These are phyloP conservation scores for Meiosimyza platycephala DNA, from an alignment of 2,888 invertebrate genomes.

Conservation along the genomic window DNA sequence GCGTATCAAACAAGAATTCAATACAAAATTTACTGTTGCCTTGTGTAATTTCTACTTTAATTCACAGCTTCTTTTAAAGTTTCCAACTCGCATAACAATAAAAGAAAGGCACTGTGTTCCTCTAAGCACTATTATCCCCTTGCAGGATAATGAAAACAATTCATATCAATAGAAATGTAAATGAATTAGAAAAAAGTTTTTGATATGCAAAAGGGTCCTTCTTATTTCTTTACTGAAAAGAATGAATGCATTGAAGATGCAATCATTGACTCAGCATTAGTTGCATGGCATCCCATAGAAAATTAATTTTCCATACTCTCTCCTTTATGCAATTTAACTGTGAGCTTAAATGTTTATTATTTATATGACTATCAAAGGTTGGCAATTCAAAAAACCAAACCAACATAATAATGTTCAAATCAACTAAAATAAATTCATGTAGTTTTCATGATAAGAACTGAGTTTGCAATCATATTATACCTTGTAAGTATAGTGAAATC, in stretches of 20 bases:
- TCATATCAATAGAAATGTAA: constrained; percentile 63
- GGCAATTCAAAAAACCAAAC: not conserved
- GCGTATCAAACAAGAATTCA: too few species aligned
- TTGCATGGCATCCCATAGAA: constrained; percentile 11
- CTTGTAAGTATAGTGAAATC: too few species aligned
- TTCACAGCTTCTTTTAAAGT: not conserved
- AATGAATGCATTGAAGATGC: too few species aligned
- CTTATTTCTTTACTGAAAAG: too few species aligned
- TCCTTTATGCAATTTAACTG: not conserved
- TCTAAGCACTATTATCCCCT: not conserved
- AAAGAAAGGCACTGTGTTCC: too few species aligned
- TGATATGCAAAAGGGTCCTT: too few species aligned
- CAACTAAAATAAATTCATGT: too few species aligned
- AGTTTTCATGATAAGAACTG: too few species aligned
- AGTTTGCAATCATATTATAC: too few species aligned
- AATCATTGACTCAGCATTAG: too few species aligned
- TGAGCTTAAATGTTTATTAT: constrained; percentile 27
- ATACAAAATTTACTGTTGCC: too few species aligned
- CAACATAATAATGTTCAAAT: not conserved
- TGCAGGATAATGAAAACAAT: constrained; percentile 47
- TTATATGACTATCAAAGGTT: constrained; percentile 18
- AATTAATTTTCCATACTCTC: constrained; percentile 25
- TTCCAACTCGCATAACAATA: too few species aligned
- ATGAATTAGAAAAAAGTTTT: constrained; percentile 46
- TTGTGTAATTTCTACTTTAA: constrained; percentile 30